Evolutionary conservation across 2,113 vertebrate species (phyloP).

Genomic region (Phalacrocorax pelagicus): DNA sequence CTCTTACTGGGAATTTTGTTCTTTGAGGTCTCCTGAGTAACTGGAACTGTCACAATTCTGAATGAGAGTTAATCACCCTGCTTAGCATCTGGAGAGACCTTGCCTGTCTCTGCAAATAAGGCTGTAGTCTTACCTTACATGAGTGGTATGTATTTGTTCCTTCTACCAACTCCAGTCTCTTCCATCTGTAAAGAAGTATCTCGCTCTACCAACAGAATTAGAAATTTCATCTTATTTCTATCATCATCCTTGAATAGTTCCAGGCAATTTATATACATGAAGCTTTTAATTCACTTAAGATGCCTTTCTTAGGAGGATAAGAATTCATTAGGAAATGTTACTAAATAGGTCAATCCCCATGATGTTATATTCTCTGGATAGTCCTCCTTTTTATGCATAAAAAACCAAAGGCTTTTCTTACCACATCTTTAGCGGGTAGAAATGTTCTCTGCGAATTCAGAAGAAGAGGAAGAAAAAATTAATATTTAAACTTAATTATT

Average conservation of each 20-base stretch:
- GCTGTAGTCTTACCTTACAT: neutral
- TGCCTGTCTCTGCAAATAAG: neutral
- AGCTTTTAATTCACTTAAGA: slow-evolving; percentile 22
- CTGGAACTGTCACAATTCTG: neutral
- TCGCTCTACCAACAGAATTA: neutral
- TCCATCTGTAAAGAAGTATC: neutral
- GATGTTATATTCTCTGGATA: neutral
- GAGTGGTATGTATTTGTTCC: neutral
- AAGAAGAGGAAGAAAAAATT: neutral
- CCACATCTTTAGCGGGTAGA: neutral
- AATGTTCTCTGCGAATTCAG: neutral
- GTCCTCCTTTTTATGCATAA: neutral
- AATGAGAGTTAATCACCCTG: neutral
- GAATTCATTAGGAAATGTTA: neutral
- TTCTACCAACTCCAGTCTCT: neutral
- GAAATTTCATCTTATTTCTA: slow-evolving; percentile 10
- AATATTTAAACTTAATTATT: neutral
- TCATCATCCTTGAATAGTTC: neutral
- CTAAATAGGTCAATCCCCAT: slow-evolving; percentile 12
- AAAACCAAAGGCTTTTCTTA: neutral
- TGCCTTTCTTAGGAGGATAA: slow-evolving; percentile 1
- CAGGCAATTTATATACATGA: neutral
- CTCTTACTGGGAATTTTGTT: neutral
- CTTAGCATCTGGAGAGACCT: neutral
- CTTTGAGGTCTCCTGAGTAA: neutral